phyloP scores from a whole-genome alignment of 2,113 vertebrate species.

The Tetrao urogallus region DNA sequence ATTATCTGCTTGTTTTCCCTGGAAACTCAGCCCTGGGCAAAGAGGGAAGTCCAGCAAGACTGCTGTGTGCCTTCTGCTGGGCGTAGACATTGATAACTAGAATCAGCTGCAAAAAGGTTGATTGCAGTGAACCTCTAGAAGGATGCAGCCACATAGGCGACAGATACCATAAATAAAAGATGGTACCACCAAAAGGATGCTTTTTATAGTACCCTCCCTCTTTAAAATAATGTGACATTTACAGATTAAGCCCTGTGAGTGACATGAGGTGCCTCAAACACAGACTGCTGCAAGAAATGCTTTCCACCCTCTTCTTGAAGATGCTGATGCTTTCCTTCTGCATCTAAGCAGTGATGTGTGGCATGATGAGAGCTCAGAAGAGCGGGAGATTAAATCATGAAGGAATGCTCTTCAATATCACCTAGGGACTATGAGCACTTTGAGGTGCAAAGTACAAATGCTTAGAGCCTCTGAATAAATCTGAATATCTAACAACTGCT shows the following conservation, averaged over 20 bases:
- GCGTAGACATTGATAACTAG: not conserved
- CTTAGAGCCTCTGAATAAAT: slow-evolving; percentile 18
- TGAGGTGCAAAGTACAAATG: slow-evolving; percentile 25
- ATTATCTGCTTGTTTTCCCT: not conserved
- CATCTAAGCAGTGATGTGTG: not conserved
- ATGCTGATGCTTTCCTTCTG: slow-evolving; percentile 6
- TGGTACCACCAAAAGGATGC: not conserved
- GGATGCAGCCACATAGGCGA: not conserved
- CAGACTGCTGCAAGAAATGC: not conserved
- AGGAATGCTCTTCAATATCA: not conserved
- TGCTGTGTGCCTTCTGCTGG: not conserved
- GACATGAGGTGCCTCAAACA: not conserved
- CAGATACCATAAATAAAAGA: not conserved
- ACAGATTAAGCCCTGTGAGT: not conserved
- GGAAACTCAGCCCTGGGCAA: not conserved
- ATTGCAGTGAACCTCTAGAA: not conserved
- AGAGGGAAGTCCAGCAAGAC: not conserved
- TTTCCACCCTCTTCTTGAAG: slow-evolving; percentile 9
- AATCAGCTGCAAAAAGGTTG: not conserved
- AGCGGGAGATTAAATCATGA: not conserved
- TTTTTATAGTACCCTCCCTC: not conserved
- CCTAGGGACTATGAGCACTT: not conserved
- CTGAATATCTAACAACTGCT: not conserved
- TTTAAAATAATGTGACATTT: not conserved
- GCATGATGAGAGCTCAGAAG: not conserved